Evolutionary conservation across 2,113 vertebrate species (phyloP), one percentile per base, ranked within the genome.

Genomic region (Neomonachus schauinslandi): DNA sequence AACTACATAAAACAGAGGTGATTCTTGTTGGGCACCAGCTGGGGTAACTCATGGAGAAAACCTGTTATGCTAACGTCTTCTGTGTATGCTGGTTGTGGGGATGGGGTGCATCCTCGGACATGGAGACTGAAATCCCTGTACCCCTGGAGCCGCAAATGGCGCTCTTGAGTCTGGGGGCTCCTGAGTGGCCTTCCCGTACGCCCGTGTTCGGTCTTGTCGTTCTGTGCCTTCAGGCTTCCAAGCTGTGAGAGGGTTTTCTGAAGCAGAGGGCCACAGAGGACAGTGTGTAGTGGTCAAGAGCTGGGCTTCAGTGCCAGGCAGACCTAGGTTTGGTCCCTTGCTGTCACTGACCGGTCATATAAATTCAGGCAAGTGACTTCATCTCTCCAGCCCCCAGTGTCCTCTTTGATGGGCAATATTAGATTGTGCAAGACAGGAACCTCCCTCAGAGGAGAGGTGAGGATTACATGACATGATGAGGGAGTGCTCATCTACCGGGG

Each of bases 101-200:
- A 49, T 21, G 4, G 3, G 2, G 5, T 31, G 16, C 0, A 0
- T 31, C 10, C 0, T 91, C 15, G 83, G 51, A 81, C 16, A 36
- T 24, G 24, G 16, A 57, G 65, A 59, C 0, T 59, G 33, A 57
- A 92, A 82, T 46, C 22, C 72, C 36, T 55, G 39, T 59, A 28
- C n/a, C 49, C n/a, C 21, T 4, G 22, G 65, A 74, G 10, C 19
- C 4, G 5, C 51, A 13, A 5, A 3, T 16, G 36, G 65, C 15
- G 4, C 61, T 77, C 49, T 65, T 77, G 46, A 71, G 42, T 28
- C 72, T 51, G 39, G 51, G 13, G 39, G 18, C 4, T 24, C 21
- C 55, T 28, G 11, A 16, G 24, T 59, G 33, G 15, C 24, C 15
- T 67, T 69, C 18, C 26, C 31, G 42, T 0, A 24, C 2, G 10